Evolutionary conservation across 1,140 invertebrate species (phyloP), one percentile per base, ranked within the genome.

Genomic region (Homalodisca vitripennis): DNA sequence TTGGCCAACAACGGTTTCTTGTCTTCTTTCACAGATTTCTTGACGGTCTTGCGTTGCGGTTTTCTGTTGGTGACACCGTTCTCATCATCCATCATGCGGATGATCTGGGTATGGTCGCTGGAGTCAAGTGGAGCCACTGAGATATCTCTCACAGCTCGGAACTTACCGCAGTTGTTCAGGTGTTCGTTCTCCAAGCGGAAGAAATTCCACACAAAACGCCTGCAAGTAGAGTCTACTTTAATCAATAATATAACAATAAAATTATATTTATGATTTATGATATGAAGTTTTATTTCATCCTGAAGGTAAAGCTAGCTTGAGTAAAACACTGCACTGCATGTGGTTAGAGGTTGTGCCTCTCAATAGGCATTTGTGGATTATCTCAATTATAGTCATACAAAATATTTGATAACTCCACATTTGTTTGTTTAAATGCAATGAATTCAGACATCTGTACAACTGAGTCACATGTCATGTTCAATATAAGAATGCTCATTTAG

Each of bases 81-180:
- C 14, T 89, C 85, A 67, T 96, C 92, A 76, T 98, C 96, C 96
- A 98, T 98, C 93, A 98, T 97, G 12, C 92, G 86, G 17, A 97
- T 81, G 68, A 98, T 93, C 74, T 93, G 86, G 0, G 87, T 89
- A 80, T 97, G 94, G 84, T 98, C 94, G 2, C 92, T 84, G 13
- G 87, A 86, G 77, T 92, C 89, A 67, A 93, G 87, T 1, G 94
- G 94, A 12, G 90, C 92, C 27, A 96, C 89, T 1, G 90, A 94
- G 73, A 97, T 97, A 78, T 95, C 93, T 67, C 94, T 80, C 0
- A 96, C 93, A 0, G 94, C 94, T 78, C 94, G 84, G 80, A 97
- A 96, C 80, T 96, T 92, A 82, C 94, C 93, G 82, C 94, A 95
- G 81, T 97, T 96, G 81, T 97, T 97, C 20, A 96, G 81, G 86